Evolutionary conservation across 2,113 vertebrate genomes (phyloP).

Genomic region (Caretta caretta): DNA sequence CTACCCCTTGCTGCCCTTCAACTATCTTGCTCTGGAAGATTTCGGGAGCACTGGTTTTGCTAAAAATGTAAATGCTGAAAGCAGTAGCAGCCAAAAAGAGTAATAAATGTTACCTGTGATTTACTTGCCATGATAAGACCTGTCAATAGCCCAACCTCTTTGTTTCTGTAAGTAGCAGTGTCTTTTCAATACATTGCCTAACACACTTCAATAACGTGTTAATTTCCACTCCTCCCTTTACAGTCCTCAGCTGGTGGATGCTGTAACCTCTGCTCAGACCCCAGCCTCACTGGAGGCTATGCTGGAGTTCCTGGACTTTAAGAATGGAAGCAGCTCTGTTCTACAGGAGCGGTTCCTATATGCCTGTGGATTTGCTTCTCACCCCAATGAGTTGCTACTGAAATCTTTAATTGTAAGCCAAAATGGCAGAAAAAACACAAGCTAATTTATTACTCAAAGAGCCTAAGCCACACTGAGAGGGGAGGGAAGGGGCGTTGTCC

Average conservation of each 20-base stretch:
- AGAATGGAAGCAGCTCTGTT: conserved; percentile 81
- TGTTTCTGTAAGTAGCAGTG: neutral
- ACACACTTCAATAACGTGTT: neutral
- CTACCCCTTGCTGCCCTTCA: neutral
- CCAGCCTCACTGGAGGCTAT: conserved; percentile 88
- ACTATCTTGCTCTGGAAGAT: neutral
- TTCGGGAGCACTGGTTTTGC: neutral
- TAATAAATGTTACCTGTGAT: neutral
- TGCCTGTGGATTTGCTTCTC: conserved; percentile 94
- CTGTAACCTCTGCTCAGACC: conserved; percentile 93
- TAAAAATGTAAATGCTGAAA: neutral
- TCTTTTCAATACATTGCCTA: neutral
- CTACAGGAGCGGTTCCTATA: conserved; percentile 97
- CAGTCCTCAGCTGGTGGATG: conserved; percentile 95
- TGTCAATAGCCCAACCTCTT: neutral
- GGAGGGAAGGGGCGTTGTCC: neutral
- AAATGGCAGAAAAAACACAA: neutral
- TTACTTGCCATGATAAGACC: neutral
- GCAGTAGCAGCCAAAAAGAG: neutral
- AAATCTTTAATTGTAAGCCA: conserved; percentile 88
- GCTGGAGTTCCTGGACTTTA: conserved; percentile 93
- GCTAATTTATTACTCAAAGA: neutral
- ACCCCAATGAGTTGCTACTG: conserved; percentile 90
- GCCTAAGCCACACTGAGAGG: neutral
- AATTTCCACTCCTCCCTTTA: neutral